Conservation (phyloP, 2,797 vertebrate genomes). For the Pangasius sanitwongsei region DNA sequence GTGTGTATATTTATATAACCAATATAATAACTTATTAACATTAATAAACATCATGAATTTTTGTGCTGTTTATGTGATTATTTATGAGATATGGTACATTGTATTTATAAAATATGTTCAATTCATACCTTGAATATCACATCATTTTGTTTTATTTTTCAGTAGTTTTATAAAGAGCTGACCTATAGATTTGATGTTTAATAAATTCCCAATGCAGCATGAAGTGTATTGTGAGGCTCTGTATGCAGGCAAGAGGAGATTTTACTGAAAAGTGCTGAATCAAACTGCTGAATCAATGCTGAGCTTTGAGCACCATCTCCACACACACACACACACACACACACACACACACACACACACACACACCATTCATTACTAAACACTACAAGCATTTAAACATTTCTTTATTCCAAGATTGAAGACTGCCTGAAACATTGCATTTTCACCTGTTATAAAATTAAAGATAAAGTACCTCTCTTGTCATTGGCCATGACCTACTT, state of each 20-base stretch:
- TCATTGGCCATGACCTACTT: not conserved
- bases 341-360: not conserved
- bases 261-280: constrained; percentile 44
- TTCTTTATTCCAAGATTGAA: not conserved
- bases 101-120: not conserved
- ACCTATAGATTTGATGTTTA: not conserved
- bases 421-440: not conserved
- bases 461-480: not conserved
- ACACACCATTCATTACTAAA: not conserved
- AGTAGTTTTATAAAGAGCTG: not conserved
- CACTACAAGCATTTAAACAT: not conserved
- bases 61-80: not conserved
- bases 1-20: not conserved
- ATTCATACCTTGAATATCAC: not conserved
- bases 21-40: not conserved
- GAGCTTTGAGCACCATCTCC: constrained; percentile 14
- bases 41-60: not conserved
- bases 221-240: not conserved
- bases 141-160: not conserved
- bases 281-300: constrained; percentile 41
- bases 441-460: not conserved
- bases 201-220: not conserved
- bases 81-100: not conserved
- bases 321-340: not conserved
- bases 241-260: constrained; percentile 4